Base-by-base conservation (phyloP, 2,797 vertebrate genomes). In the Hirundo rustica region DNA sequence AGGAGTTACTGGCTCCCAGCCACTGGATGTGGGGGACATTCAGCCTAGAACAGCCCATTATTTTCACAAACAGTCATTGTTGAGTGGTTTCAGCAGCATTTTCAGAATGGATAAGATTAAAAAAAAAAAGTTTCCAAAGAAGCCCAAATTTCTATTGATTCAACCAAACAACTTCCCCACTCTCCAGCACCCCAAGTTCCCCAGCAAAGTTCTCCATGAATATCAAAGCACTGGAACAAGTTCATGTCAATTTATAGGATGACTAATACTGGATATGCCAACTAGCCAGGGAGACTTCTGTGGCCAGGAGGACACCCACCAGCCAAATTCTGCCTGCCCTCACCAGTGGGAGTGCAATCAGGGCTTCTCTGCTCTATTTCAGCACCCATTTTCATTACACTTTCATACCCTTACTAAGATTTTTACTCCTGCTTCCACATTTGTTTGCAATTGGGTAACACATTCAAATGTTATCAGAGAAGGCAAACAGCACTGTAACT, bases 21-120 rank as follows among this genome's bases (percentile, higher is more conserved):
- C 61, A 47, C 8, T 82, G 74, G 74, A 85, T 71, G 13, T 50
- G n/a, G 18, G 36, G 67, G 57, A 91, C 38, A 92, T 45, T 89
- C 74, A 95, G 80, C 26, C 80, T 45, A 9, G 53, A 89, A 82
- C n/a, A 89, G 68, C 71, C 74, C 67, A 82, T 87, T 79, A 79
- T 20, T 76, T 86, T 88, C 68, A 79, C 36, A 54, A 93, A 89
- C 1, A 3, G 77, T 65, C 1, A 0, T 5, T 85, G 50, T 30
- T 6, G 9, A 71, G 34, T 29, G 20, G 57, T 47, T 88, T 65
- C 78, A 88, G 84, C 25, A 77, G 38, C 22, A 30, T 45, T 89
- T 87, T 80, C 30, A 77, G 77, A 87, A 92, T 44, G 48, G 40
- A 10, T 60, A 89, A 85, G 50, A 50, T 42, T 60, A 4, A 53